Percentiles rank a stretch among this genome's conserved stretches.
These are phyloP conservation scores for Archilochus colubris DNA, from an alignment of 2,113 vertebrate species.

Conservation along the genomic window DNA sequence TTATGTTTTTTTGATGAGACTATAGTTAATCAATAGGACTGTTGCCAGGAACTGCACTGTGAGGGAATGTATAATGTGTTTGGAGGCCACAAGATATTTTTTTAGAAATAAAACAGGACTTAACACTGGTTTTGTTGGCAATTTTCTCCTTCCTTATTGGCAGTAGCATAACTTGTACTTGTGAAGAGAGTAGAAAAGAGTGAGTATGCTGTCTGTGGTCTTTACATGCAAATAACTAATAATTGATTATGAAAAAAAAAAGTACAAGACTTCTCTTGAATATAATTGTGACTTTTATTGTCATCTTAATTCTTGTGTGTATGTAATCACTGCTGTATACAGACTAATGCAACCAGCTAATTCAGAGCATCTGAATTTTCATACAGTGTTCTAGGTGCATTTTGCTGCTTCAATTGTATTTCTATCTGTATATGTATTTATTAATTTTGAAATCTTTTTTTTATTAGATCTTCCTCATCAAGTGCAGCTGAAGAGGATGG, in stretches of 20 bases:
- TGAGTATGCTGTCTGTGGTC: neutral
- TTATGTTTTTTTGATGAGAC: neutral
- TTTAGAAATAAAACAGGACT: neutral
- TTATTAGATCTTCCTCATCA: constrained; percentile 81
- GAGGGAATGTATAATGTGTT: neutral
- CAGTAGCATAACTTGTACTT: neutral
- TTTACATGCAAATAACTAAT: neutral
- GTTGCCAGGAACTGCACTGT: neutral
- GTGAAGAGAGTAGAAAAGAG: neutral
- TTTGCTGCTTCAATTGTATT: neutral
- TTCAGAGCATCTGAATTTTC: neutral
- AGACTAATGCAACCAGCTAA: neutral
- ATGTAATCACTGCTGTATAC: neutral
- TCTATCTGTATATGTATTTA: neutral
- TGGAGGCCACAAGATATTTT: neutral
- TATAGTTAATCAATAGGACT: neutral
- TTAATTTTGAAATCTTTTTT: neutral
- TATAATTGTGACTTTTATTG: neutral
- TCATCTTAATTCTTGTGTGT: neutral
- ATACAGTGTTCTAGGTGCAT: neutral
- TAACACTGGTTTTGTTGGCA: neutral
- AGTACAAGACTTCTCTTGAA: neutral
- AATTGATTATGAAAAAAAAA: neutral
- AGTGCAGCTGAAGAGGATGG: constrained; percentile 80
- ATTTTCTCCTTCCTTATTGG: neutral